Percentiles rank a stretch among this genome's conserved stretches.
These are phyloP conservation scores for Heliconius erato DNA, from an alignment of 2,888 invertebrate genomes.

Conservation along the genomic window DNA sequence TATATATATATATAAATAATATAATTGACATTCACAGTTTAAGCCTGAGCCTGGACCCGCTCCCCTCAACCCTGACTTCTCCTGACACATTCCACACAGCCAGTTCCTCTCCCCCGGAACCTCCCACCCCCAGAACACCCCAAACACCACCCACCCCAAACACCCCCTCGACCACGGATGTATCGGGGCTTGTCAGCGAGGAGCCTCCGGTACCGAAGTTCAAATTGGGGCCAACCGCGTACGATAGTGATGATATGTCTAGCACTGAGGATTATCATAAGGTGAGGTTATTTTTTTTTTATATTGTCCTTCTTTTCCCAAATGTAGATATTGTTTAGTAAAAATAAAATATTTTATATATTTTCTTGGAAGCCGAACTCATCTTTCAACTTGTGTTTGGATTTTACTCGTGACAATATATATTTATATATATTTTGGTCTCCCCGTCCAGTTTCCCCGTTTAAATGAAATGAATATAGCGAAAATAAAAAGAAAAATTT, in stretches of 20 bases:
- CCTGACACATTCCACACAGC: slow-evolving; percentile 92
- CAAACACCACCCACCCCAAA: slow-evolving; percentile 51
- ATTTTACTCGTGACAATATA: no score
- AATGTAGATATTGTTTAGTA: background rate
- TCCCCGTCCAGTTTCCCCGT: no score
- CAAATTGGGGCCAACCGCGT: slow-evolving; percentile 76
- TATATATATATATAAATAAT: no score
- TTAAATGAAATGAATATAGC: no score
- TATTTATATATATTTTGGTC: no score
- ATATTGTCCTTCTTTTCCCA: background rate
- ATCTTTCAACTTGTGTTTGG: no score
- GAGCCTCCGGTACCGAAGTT: slow-evolving; percentile 63
- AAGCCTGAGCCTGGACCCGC: slow-evolving; percentile 89
- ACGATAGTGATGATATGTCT: slow-evolving; percentile 87
- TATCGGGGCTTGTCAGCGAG: slow-evolving; percentile 50
- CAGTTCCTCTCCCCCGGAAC: slow-evolving; percentile 63
- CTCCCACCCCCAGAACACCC: slow-evolving; percentile 52
- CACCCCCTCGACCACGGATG: slow-evolving; percentile 57
- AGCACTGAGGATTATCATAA: slow-evolving; percentile 87
- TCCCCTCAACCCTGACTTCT: slow-evolving; percentile 79
- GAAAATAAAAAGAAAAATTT: no score
- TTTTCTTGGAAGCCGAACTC: no score
- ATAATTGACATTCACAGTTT: slow-evolving; percentile 49
- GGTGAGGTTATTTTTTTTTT: slow-evolving; percentile 56
- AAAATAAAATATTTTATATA: background rate